Evolutionary conservation across 2,888 invertebrate species (phyloP).

Genomic region (Strigamia transsilvanica): DNA sequence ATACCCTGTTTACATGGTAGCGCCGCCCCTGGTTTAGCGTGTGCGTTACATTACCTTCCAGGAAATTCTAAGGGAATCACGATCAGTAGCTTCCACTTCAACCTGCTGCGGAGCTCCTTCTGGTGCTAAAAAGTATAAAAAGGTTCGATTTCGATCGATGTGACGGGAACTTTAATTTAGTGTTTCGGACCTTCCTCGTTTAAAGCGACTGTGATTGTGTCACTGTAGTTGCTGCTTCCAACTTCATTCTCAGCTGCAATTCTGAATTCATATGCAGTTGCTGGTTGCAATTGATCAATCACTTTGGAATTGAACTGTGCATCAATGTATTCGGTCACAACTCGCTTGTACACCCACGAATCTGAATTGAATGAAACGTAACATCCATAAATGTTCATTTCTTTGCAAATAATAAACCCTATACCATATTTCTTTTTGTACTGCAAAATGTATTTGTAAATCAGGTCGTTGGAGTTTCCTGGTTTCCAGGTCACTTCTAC

Average conservation of each 20-base stretch:
- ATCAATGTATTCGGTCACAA: not conserved
- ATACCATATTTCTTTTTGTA: conserved; percentile 46
- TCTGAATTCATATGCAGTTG: conserved; percentile 48
- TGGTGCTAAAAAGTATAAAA: not conserved
- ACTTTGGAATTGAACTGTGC: not conserved
- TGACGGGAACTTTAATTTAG: too few relatives aligned
- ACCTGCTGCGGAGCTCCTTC: conserved; percentile 39
- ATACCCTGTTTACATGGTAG: too few relatives aligned
- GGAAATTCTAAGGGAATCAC: conserved; percentile 34
- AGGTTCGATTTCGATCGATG: not conserved
- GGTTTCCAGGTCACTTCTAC: conserved; percentile 38
- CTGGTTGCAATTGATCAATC: conserved; percentile 37
- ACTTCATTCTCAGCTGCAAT: conserved; percentile 44
- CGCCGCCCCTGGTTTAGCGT: too few relatives aligned
- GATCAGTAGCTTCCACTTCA: conserved; percentile 50
- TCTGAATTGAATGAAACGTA: not conserved
- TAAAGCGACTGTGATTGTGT: not conserved
- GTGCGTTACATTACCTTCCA: conserved; percentile 52
- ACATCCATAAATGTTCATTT: not conserved
- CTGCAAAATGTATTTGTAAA: conserved; percentile 21
- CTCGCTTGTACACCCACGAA: conserved; percentile 38
- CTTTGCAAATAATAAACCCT: not conserved
- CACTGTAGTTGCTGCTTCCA: conserved; percentile 28
- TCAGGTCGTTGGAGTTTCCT: not conserved
- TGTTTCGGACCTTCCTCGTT: conserved; percentile 37